Conservation (phyloP, 1,140 invertebrate species). For the Oscheius sp. region DNA sequence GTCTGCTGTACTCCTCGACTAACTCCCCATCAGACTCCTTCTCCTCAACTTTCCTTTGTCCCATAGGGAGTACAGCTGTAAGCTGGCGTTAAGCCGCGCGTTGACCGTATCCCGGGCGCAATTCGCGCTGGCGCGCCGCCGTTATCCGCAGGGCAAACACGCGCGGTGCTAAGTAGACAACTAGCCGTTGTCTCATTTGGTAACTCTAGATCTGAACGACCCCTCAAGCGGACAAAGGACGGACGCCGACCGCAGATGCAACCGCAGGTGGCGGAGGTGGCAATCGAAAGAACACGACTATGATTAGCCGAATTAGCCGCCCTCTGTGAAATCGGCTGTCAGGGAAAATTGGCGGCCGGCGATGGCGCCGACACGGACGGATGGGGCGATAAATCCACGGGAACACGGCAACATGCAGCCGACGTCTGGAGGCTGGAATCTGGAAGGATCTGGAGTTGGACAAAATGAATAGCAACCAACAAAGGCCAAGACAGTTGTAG, state of each 20-base stretch:
- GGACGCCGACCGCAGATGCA: not conserved
- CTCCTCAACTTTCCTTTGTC: no score
- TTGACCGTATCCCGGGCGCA: constrained; percentile 3
- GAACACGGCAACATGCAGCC: no score
- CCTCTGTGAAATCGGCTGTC: not conserved
- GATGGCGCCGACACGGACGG: no score
- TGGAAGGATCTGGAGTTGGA: no score
- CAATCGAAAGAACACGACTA: constrained; percentile 1
- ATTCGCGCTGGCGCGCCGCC: not conserved
- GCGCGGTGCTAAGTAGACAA: not conserved
- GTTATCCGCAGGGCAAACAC: not conserved
- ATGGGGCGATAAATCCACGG: no score
- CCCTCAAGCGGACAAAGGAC: constrained; percentile 1
- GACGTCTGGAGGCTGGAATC: no score
- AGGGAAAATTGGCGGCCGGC: not conserved
- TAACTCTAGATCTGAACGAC: not conserved
- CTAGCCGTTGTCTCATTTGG: constrained; percentile 8
- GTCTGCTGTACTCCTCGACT: no score
- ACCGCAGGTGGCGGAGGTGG: not conserved
- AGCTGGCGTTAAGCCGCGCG: constrained; percentile 1
- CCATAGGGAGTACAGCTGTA: no score
- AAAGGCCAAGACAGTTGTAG: no score
- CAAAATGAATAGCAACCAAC: no score
- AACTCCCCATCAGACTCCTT: no score
- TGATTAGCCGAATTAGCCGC: constrained; percentile 3